Conservation (phyloP, 2,888 invertebrate genomes). For the Drymonia ruficornis region DNA sequence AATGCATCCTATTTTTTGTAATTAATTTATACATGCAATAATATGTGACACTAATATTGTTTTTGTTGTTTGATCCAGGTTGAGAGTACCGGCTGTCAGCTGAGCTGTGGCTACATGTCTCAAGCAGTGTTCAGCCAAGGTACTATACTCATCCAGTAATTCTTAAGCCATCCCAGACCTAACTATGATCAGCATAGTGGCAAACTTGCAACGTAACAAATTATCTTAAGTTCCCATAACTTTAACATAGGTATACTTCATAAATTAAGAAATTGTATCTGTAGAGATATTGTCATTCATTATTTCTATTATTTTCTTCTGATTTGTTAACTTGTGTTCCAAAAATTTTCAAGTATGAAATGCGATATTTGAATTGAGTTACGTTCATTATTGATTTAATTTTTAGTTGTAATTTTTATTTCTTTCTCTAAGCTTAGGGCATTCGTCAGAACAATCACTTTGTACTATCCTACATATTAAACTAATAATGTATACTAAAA, state of each 20-base stretch:
- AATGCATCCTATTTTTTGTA: too few relatives aligned
- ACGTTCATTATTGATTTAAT: constrained; percentile 39
- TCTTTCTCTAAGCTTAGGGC: constrained; percentile 27
- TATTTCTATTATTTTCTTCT: constrained; percentile 33
- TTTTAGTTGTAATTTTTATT: constrained; percentile 34
- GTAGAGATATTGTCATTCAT: constrained; percentile 31
- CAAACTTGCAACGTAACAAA: constrained; percentile 74
- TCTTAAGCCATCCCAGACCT: constrained; percentile 70
- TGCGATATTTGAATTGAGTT: constrained; percentile 42
- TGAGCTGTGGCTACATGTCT: constrained; percentile 62
- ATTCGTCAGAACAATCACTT: constrained; percentile 27
- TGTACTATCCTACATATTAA: constrained; percentile 33
- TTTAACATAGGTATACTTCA: constrained; percentile 50
- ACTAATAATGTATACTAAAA: constrained; percentile 32
- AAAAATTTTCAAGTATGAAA: constrained; percentile 35
- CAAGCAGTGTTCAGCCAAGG: constrained; percentile 74
- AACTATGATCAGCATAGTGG: constrained; percentile 79
- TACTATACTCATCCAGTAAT: constrained; percentile 69
- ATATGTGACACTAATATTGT: background rate
- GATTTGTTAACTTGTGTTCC: constrained; percentile 20
- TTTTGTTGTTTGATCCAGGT: constrained; percentile 46
- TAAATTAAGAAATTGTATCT: constrained; percentile 44
- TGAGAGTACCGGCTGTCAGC: constrained; percentile 67
- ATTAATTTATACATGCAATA: too few relatives aligned
- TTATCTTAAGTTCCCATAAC: constrained; percentile 57